Conservation (phyloP, 2,113 vertebrate species). For the Notarius lentiginosus region DNA sequence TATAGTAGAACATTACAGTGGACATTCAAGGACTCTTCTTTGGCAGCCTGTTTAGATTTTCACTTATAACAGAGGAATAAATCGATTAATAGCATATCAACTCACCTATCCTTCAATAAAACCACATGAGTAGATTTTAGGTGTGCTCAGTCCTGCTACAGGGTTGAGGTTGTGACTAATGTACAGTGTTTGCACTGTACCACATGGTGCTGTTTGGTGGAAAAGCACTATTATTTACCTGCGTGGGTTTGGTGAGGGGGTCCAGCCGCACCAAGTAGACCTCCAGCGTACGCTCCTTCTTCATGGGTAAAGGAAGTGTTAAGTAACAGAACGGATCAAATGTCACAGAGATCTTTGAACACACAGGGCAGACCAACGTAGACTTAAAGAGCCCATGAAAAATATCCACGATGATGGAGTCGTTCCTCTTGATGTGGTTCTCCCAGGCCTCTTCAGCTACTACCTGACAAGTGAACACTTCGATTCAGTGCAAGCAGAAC, state of each 20-base stretch:
- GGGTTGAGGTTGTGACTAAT: neutral
- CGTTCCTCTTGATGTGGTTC: constrained; percentile 95
- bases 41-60: neutral
- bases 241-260: constrained; percentile 89
- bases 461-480: constrained; percentile 70
- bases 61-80: neutral
- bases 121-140: neutral
- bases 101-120: neutral
- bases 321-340: constrained; percentile 99
- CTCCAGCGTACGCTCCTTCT: constrained; percentile 95
- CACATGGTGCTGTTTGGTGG: neutral
- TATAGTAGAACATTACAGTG: constrained; percentile 1
- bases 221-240: constrained; percentile 70
- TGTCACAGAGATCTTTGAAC: constrained; percentile 94
- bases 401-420: constrained; percentile 99
- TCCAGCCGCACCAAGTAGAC: constrained; percentile 93
- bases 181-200: neutral
- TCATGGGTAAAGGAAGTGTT: constrained; percentile 95
- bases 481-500: neutral
- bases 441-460: constrained; percentile 99
- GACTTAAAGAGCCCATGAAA: constrained; percentile 99
- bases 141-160: neutral
- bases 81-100: neutral
- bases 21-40: neutral
- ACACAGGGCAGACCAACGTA: constrained; percentile 94